phyloP scores from a whole-genome alignment of 1,140 invertebrate species.

The Danaus melanippus region DNA sequence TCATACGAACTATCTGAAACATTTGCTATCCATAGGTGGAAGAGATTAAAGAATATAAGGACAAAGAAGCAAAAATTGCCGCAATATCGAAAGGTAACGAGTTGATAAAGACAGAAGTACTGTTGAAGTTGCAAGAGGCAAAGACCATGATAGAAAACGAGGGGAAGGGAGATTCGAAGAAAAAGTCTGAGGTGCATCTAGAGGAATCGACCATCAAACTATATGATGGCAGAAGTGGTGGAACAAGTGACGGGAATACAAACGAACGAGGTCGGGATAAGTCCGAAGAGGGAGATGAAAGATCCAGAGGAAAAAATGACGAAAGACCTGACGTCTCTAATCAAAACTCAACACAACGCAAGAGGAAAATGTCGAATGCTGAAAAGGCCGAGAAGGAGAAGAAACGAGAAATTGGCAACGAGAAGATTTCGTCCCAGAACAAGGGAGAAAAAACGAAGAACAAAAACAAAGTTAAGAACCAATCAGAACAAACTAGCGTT shows the following conservation, averaged over 20 bases:
- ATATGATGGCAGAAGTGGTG: too few species aligned
- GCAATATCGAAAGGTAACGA: constrained; percentile 48
- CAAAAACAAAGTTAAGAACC: constrained; percentile 19
- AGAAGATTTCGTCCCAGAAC: constrained; percentile 1
- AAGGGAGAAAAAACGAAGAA: constrained; percentile 16
- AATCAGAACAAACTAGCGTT: constrained; percentile 16
- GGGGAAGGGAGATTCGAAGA: constrained; percentile 2
- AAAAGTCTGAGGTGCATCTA: too few species aligned
- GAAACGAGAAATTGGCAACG: constrained; percentile 2
- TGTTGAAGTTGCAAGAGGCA: constrained; percentile 36
- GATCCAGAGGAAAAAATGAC: constrained; percentile 1
- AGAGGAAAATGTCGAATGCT: constrained; percentile 39
- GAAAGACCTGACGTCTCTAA: constrained; percentile 8
- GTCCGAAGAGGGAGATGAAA: not conserved
- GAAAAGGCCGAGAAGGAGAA: constrained; percentile 18
- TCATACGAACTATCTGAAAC: too few species aligned
- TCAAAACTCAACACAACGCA: constrained; percentile 24
- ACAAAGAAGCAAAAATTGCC: constrained; percentile 47
- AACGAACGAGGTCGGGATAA: too few species aligned
- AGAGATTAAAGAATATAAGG: constrained; percentile 44
- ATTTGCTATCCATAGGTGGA: constrained; percentile 28
- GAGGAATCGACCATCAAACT: too few species aligned
- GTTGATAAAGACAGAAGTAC: constrained; percentile 43
- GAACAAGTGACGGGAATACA: too few species aligned
- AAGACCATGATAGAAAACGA: constrained; percentile 26